Percentiles rank a stretch among this genome's conserved stretches.
These are phyloP conservation scores for Clinocottus analis DNA, from an alignment of 2,113 vertebrate genomes.

Conservation along the genomic window DNA sequence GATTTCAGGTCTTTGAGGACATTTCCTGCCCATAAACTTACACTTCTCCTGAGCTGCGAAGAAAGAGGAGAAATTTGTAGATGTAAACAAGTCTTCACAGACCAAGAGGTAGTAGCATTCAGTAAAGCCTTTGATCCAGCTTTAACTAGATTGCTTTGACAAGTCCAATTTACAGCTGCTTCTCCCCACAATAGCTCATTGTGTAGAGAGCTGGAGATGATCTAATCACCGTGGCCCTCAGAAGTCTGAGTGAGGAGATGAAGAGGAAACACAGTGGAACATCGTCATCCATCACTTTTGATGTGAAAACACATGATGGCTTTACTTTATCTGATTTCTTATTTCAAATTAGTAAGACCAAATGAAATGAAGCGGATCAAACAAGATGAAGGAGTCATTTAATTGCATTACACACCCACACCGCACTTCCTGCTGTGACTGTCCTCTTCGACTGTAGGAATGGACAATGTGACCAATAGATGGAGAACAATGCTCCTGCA, in stretches of 20 bases:
- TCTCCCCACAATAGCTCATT: slow-evolving; percentile 71
- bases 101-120: slow-evolving; percentile 53
- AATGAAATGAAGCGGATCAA: slow-evolving; percentile 77
- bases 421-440: slow-evolving; percentile 44
- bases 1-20: slow-evolving; percentile 19
- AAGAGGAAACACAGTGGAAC: slow-evolving; percentile 71
- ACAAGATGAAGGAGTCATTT: slow-evolving; percentile 63
- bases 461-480: slow-evolving; percentile 41
- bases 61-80: slow-evolving; percentile 36
- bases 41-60: slow-evolving; percentile 1
- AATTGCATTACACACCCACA: slow-evolving; percentile 72
- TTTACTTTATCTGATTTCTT: slow-evolving; percentile 73
- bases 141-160: slow-evolving; percentile 65
- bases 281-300: slow-evolving; percentile 77
- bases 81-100: slow-evolving; percentile 53
- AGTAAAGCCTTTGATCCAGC: slow-evolving; percentile 64
- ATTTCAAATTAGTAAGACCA: slow-evolving; percentile 67
- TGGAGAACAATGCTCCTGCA: slow-evolving; percentile 44
- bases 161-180: slow-evolving; percentile 63
- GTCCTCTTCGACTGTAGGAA: slow-evolving; percentile 47
- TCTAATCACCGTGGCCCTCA: slow-evolving; percentile 74
- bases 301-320: slow-evolving; percentile 76
- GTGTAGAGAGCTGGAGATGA: slow-evolving; percentile 68
- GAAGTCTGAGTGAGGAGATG: slow-evolving; percentile 73
- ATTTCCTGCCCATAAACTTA: slow-evolving; percentile 8